phyloP scores from a whole-genome alignment of 1,140 invertebrate genomes.

The Drosophila nasuta region DNA sequence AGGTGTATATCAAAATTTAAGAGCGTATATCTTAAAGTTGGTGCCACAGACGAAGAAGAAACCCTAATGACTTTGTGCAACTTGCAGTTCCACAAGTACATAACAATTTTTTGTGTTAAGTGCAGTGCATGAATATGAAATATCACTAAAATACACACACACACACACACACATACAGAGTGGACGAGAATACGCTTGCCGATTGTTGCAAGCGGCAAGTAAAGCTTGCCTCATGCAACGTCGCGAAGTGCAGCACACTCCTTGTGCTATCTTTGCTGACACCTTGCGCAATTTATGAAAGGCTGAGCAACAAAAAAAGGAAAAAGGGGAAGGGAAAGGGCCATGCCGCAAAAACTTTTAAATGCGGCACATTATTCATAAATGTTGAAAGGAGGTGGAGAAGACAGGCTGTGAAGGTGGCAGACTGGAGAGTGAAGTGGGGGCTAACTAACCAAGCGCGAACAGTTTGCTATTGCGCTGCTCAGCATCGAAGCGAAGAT shows the following conservation, averaged over 20 bases:
- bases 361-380: conserved; percentile 80
- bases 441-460: conserved; percentile 2
- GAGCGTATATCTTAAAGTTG: conserved; percentile 25
- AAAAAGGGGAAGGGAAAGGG: conserved; percentile 10
- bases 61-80: conserved; percentile 72
- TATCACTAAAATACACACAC: conserved; percentile 47
- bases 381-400: conserved; percentile 43
- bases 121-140: conserved; percentile 73
- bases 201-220: conserved; percentile 41
- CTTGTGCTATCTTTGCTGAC: conserved; percentile 72
- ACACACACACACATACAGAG: background rate
- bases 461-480: conserved; percentile 39
- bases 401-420: background rate
- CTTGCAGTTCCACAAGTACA: conserved; percentile 65
- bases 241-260: conserved; percentile 20
- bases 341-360: conserved; percentile 71
- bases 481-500: conserved; percentile 27
- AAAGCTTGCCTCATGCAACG: conserved; percentile 21
- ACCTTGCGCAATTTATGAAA: conserved; percentile 78
- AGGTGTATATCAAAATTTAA: conserved; percentile 16
- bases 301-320: conserved; percentile 40
- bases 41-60: conserved; percentile 24
- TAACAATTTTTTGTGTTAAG: conserved; percentile 58
- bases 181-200: background rate
- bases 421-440: background rate